These are phyloP conservation scores for Steinernema feltiae DNA, from an alignment of 1,140 invertebrate species.

Conservation along the genomic window DNA sequence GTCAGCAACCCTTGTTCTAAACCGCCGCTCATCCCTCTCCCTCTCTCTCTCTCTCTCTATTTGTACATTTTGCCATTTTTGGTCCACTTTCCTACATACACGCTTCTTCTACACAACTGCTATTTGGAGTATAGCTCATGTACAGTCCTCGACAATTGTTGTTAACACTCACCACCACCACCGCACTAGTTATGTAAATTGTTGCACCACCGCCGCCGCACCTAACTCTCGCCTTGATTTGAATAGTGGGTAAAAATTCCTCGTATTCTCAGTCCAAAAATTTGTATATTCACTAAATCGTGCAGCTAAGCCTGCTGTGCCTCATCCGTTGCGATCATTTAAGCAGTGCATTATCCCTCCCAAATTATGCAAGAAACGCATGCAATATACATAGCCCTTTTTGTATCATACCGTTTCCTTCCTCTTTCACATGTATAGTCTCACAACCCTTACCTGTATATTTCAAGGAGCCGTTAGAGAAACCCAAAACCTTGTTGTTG, in stretches of 20 bases:
- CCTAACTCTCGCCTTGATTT: background rate
- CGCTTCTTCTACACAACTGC: background rate
- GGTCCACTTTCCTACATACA: background rate
- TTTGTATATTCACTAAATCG: too few species aligned
- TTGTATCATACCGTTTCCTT: background rate
- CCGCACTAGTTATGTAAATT: conserved; percentile 13
- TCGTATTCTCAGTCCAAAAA: too few species aligned
- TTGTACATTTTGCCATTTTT: conserved; percentile 1
- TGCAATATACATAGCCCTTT: conserved; percentile 9
- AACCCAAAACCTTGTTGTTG: background rate
- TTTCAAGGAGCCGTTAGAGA: background rate
- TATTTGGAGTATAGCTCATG: conserved; percentile 1
- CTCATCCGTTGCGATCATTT: background rate
- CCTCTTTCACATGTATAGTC: background rate
- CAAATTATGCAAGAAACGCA: background rate
- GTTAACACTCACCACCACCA: background rate
- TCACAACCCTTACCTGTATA: conserved; percentile 2
- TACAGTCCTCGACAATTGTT: background rate
- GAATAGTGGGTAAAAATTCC: background rate
- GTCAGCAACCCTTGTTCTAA: background rate
- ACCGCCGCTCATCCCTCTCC: background rate
- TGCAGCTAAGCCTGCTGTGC: background rate
- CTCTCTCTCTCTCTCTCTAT: background rate
- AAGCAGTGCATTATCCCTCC: conserved; percentile 1
- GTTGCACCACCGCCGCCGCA: conserved; percentile 12